phyloP scores from a whole-genome alignment of 2,797 vertebrate species.

The Poeciliopsis infans region DNA sequence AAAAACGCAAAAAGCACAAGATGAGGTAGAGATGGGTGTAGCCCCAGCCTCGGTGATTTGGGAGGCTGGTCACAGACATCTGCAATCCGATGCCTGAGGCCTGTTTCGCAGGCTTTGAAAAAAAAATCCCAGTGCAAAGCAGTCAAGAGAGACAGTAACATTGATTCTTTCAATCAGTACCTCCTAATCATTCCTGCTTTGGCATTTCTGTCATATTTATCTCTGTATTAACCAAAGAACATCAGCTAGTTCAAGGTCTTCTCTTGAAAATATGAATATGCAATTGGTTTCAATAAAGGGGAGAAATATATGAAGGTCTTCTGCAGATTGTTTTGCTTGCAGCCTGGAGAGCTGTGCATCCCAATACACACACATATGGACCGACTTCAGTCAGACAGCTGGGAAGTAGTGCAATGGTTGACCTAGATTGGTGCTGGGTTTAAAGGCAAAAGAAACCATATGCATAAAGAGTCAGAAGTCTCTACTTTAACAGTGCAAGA shows the following conservation, averaged over 20 bases:
- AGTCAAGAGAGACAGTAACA: constrained; percentile 59
- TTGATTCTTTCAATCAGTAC: constrained; percentile 71
- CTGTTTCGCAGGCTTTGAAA: constrained; percentile 57
- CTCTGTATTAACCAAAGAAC: constrained; percentile 37
- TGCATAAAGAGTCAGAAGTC: constrained; percentile 74
- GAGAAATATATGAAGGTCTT: constrained; percentile 40
- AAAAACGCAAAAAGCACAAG: constrained; percentile 9
- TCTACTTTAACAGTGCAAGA: constrained; percentile 44
- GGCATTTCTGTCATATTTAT: constrained; percentile 48
- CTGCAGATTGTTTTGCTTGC: constrained; percentile 39
- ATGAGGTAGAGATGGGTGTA: constrained; percentile 40
- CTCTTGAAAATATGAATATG: constrained; percentile 31
- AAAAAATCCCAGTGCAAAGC: constrained; percentile 37
- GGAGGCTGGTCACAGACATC: constrained; percentile 62
- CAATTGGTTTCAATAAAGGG: constrained; percentile 32
- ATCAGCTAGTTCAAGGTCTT: constrained; percentile 32
- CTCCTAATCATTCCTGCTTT: constrained; percentile 50
- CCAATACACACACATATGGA: constrained; percentile 29
- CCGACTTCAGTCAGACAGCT: constrained; percentile 62
- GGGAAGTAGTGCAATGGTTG: constrained; percentile 69
- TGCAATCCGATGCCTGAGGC: constrained; percentile 55
- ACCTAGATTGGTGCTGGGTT: constrained; percentile 74
- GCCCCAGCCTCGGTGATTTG: constrained; percentile 44
- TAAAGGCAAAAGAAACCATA: constrained; percentile 70
- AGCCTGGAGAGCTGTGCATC: constrained; percentile 45